phyloP scores from a whole-genome alignment of 2,113 vertebrate genomes.

The Acrocephalus arundinaceus region DNA sequence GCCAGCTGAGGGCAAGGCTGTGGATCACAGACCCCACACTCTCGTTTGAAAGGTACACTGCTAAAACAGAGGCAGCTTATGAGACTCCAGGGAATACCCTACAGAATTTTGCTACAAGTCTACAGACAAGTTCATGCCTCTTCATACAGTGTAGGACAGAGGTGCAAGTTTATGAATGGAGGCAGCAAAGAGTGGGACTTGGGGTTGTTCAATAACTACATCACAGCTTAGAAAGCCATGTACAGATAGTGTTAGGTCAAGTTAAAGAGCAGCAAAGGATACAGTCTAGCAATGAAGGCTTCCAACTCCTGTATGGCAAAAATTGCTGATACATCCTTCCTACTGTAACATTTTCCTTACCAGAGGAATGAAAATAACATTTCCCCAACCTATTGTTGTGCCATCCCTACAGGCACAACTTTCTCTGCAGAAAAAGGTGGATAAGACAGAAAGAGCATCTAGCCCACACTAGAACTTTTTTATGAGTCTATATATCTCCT shows the following conservation, averaged over 20 bases:
- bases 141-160: not conserved
- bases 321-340: not conserved
- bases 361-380: not conserved
- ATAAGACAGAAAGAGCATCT: not conserved
- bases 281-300: not conserved
- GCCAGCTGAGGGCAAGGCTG: not conserved
- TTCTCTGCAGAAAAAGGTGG: not conserved
- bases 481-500: not conserved
- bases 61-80: not conserved
- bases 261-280: not conserved
- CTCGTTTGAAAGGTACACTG: not conserved
- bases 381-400: not conserved
- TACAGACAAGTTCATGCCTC: not conserved
- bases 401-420: not conserved
- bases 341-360: not conserved
- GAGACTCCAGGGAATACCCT: not conserved
- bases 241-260: not conserved
- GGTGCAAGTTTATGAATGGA: not conserved
- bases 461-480: not conserved
- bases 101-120: not conserved
- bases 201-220: not conserved
- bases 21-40: not conserved
- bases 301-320: not conserved
- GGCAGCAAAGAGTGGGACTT: not conserved
- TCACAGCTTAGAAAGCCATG: not conserved